Evolutionary conservation across 2,113 vertebrate species (phyloP).

Genomic region (Eurypyga helias): DNA sequence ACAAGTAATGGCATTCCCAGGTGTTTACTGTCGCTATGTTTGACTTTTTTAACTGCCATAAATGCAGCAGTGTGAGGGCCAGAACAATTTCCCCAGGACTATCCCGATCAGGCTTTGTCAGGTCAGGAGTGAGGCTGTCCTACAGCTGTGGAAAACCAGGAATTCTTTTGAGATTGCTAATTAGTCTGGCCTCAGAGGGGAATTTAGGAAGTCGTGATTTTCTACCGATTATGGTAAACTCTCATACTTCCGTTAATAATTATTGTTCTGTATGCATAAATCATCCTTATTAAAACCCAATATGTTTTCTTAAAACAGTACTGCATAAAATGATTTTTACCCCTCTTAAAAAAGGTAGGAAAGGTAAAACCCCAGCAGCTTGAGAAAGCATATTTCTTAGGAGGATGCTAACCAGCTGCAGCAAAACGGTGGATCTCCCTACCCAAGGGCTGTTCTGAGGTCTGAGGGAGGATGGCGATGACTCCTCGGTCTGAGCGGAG

Average conservation of each 20-base stretch:
- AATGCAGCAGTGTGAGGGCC: neutral
- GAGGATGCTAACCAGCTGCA: neutral
- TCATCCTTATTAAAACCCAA: neutral
- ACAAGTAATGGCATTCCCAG: neutral
- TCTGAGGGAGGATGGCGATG: neutral
- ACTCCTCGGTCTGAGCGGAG: neutral
- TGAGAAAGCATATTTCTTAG: fast-evolving
- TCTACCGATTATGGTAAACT: neutral
- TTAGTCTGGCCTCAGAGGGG: neutral
- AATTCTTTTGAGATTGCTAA: neutral
- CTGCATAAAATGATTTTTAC: neutral
- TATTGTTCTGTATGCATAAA: neutral
- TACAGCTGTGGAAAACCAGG: neutral
- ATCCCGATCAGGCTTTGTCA: neutral
- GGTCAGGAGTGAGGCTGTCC: neutral
- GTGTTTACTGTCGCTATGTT: neutral
- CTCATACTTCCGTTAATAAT: neutral
- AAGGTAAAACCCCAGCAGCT: neutral
- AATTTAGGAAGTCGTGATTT: neutral
- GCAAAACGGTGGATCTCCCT: neutral
- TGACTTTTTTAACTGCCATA: neutral
- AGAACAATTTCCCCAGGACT: neutral
- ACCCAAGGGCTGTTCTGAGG: neutral
- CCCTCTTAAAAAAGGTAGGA: neutral
- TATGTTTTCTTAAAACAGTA: neutral